Percentiles rank a stretch among this genome's conserved stretches.
Conservation (phyloP, 2,888 invertebrate species). For the Carabus problematicus region DNA sequence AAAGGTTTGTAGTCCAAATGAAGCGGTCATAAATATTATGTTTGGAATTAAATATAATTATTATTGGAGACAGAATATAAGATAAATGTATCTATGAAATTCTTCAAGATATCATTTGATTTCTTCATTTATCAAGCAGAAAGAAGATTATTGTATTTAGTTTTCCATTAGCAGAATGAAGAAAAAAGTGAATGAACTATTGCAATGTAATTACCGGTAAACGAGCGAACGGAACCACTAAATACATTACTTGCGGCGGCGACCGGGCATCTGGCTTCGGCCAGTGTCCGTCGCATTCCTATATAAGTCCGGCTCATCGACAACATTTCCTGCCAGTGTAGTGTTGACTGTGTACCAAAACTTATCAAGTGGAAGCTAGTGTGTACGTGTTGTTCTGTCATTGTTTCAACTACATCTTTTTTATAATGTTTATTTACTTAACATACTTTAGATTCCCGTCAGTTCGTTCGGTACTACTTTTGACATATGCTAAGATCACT, state of each 20-base stretch:
- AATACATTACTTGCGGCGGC: slow-evolving; percentile 31
- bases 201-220: slow-evolving; percentile 31
- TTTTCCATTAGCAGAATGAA: too few species aligned
- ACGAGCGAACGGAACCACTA: slow-evolving; percentile 33
- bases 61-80: too few species aligned
- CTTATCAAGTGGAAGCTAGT: neutral
- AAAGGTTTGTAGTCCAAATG: too few species aligned
- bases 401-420: neutral
- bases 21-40: too few species aligned
- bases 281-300: slow-evolving; percentile 28
- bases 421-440: neutral
- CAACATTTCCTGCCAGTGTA: slow-evolving; percentile 3
- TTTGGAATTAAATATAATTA: too few species aligned
- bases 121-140: too few species aligned
- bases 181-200: too few species aligned
- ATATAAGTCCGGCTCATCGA: slow-evolving; percentile 18
- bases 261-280: slow-evolving; percentile 20
- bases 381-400: neutral
- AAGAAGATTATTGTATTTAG: too few species aligned
- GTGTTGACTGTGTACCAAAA: slow-evolving; percentile 11
- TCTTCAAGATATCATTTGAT: too few species aligned
- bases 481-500: too few species aligned
- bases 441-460: neutral
- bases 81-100: too few species aligned
- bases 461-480: neutral